Percentiles rank a stretch among this genome's conserved stretches.
These are phyloP conservation scores for Tiliqua scincoides DNA, from an alignment of 2,113 vertebrate species.

Conservation along the genomic window DNA sequence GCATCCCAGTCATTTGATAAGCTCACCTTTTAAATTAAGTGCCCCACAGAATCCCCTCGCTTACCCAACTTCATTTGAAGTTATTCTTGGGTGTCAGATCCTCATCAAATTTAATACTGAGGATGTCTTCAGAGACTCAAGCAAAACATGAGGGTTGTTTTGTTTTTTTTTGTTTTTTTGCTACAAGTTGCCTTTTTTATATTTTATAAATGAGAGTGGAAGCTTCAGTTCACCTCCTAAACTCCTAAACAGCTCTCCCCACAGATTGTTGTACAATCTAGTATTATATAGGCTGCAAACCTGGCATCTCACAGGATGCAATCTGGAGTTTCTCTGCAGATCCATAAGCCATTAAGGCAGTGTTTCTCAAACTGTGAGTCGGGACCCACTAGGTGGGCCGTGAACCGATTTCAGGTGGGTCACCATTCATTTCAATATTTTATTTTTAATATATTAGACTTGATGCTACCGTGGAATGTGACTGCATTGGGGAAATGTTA, in stretches of 20 bases:
- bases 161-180: no score
- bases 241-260: neutral
- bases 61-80: neutral
- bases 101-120: neutral
- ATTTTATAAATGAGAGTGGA: slow-evolving; percentile 36
- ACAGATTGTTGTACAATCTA: neutral
- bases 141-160: neutral
- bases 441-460: no score
- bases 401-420: no score
- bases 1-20: neutral
- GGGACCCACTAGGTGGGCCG: no score
- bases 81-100: slow-evolving; percentile 27
- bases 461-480: no score
- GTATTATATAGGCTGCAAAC: slow-evolving; percentile 4
- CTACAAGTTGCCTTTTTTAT: neutral
- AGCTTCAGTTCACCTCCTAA: neutral
- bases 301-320: neutral
- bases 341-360: neutral
- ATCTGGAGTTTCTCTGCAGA: neutral
- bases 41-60: neutral
- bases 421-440: no score
- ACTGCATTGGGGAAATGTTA: no score
- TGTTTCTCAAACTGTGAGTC: no score
- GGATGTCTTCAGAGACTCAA: neutral
- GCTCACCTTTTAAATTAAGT: slow-evolving; percentile 12